A percentile compares a stretch with the other conserved stretches of the same genome.
These are phyloP conservation scores for Microplitis mediator DNA, from an alignment of 1,140 invertebrate species.

Conservation along the genomic window DNA sequence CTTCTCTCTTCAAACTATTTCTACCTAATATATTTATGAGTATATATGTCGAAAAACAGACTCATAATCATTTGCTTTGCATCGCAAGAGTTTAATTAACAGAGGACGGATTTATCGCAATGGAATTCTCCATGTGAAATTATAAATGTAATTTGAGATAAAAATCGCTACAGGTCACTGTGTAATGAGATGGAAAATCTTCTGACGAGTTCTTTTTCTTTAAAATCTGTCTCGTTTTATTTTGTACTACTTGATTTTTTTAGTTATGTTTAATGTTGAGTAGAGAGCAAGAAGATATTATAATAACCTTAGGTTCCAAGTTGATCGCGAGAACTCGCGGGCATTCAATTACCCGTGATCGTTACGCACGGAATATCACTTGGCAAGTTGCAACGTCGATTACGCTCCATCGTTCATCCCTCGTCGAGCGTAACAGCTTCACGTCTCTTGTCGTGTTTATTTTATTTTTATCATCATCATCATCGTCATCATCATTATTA, in stretches of 20 bases:
- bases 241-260: background rate
- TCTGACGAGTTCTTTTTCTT: background rate
- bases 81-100: slow-evolving; percentile 5
- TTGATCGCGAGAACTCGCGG: background rate
- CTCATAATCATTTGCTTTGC: background rate
- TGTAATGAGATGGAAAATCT: too few relatives aligned
- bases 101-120: background rate
- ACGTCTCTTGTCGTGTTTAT: background rate
- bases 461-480: too few relatives aligned
- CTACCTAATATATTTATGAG: too few relatives aligned
- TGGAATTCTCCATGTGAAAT: slow-evolving; percentile 6
- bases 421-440: slow-evolving; percentile 23
- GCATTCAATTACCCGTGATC: slow-evolving; percentile 25
- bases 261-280: background rate
- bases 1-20: too few relatives aligned
- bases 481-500: too few relatives aligned
- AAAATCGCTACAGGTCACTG: slow-evolving; percentile 5
- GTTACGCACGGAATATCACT: slow-evolving; percentile 20
- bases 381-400: slow-evolving; percentile 24
- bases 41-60: too few relatives aligned
- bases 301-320: background rate
- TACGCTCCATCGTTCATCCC: slow-evolving; percentile 28
- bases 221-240: background rate
- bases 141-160: slow-evolving; percentile 16
- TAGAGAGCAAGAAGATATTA: background rate